Evolutionary conservation across 2,113 vertebrate genomes (phyloP).

Genomic region (Corythornis vintsioides): DNA sequence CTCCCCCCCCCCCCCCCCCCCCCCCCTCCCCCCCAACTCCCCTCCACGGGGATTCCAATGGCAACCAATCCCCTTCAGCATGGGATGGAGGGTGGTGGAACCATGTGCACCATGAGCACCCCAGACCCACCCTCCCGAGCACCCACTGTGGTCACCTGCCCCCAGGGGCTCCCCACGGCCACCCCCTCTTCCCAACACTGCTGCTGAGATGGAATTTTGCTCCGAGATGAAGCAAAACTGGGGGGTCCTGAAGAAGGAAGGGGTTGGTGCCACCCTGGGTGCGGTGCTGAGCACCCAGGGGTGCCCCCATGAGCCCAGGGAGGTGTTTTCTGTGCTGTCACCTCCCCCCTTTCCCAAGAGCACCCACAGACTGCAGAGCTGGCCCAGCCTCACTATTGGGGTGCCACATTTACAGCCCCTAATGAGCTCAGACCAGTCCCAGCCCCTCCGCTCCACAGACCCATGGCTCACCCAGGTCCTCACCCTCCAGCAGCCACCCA

Average conservation of each 20-base stretch:
- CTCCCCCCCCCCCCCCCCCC: too few relatives aligned
- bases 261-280: background rate
- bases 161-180: background rate
- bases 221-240: background rate
- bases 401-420: slow-evolving; percentile 6
- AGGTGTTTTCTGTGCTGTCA: background rate
- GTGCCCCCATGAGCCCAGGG: background rate
- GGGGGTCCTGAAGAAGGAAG: background rate
- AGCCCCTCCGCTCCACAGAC: background rate
- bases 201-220: background rate
- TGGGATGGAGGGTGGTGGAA: background rate
- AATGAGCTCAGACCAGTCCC: background rate
- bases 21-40: background rate
- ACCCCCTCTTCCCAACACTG: background rate
- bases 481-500: background rate
- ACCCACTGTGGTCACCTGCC: accelerated
- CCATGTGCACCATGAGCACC: accelerated
- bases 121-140: background rate
- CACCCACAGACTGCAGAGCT: background rate
- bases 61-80: background rate
- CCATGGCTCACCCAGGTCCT: background rate
- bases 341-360: background rate
- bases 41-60: background rate
- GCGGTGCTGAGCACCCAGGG: accelerated
- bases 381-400: background rate